These are phyloP conservation scores for Syrmaticus mikado DNA, from an alignment of 2,113 vertebrate genomes.

Conservation along the genomic window DNA sequence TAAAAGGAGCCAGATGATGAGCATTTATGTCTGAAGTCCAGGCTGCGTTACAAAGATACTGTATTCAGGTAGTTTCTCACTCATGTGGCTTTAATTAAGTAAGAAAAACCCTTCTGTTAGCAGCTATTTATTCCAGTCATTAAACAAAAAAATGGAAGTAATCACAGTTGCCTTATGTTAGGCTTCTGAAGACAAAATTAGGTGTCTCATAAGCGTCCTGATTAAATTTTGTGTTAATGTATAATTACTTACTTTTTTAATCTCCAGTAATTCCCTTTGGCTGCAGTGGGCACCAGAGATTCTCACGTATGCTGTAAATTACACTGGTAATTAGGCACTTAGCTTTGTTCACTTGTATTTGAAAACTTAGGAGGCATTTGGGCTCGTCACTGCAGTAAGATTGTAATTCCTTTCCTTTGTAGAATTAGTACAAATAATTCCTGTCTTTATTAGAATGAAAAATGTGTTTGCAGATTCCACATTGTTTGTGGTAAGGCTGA, in stretches of 20 bases:
- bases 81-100: constrained; percentile 28
- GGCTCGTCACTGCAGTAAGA: neutral
- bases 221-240: constrained; percentile 40
- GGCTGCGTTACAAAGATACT: neutral
- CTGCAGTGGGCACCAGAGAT: constrained; percentile 18
- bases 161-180: constrained; percentile 32
- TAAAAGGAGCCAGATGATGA: constrained; percentile 26
- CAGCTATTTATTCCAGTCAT: neutral
- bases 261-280: constrained; percentile 23
- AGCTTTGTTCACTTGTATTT: neutral
- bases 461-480: constrained; percentile 20
- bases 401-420: neutral
- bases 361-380: neutral
- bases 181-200: constrained; percentile 29
- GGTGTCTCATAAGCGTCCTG: neutral
- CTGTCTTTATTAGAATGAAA: constrained; percentile 24
- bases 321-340: constrained; percentile 15
- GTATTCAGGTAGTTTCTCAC: neutral
- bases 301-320: neutral
- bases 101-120: neutral
- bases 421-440: neutral
- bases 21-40: neutral
- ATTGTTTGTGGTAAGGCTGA: constrained; percentile 49
- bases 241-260: constrained; percentile 27
- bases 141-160: constrained; percentile 10